Evolutionary conservation across 2,113 vertebrate genomes (phyloP).

Genomic region (Peromyscus leucopus): DNA sequence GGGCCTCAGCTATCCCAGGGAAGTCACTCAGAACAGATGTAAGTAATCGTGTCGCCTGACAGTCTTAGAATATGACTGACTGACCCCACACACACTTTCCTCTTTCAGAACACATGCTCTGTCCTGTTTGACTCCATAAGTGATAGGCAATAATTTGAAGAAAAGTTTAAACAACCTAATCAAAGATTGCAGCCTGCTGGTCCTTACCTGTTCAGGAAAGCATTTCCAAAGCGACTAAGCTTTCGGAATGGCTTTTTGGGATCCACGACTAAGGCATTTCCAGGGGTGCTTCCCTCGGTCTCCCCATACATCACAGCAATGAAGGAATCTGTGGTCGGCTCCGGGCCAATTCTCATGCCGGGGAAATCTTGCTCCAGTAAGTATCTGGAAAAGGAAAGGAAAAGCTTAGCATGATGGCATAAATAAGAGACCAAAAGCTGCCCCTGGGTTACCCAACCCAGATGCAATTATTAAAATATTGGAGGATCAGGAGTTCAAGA

Average conservation of each 20-base stretch:
- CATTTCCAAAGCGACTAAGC: constrained; percentile 96
- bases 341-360: constrained; percentile 98
- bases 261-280: constrained; percentile 97
- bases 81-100: background rate
- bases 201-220: constrained; percentile 96
- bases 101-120: constrained; percentile 17
- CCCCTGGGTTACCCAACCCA: background rate
- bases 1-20: background rate
- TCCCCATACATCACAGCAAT: constrained; percentile 98
- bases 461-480: background rate
- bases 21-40: background rate
- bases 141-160: constrained; percentile 14
- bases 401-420: constrained; percentile 30
- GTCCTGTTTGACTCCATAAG: background rate
- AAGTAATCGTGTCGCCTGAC: background rate
- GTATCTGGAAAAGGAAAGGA: constrained; percentile 87
- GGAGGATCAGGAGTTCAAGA: background rate
- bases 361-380: constrained; percentile 97
- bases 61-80: background rate
- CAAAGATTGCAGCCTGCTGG: background rate
- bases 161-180: constrained; percentile 30
- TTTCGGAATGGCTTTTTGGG: constrained; percentile 98
- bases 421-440: background rate
- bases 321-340: constrained; percentile 98
- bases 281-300: constrained; percentile 94